A percentile compares a stretch with the other conserved stretches of the same genome.
Evolutionary conservation across 2,797 vertebrate genomes (phyloP).

Genomic region (Danio jaintianensis): DNA sequence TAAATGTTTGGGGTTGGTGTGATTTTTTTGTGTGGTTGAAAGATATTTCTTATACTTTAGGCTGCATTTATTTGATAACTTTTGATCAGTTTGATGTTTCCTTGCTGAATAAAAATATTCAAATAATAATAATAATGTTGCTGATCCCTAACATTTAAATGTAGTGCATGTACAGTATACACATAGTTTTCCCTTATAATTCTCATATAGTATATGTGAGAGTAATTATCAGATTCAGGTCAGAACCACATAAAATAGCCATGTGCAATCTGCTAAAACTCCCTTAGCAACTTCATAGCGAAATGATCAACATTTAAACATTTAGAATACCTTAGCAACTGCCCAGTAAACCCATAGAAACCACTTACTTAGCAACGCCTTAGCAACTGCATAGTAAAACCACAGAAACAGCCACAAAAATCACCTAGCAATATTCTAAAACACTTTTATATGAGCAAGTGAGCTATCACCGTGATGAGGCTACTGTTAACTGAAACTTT

Average conservation of each 20-base stretch:
- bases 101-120: background rate
- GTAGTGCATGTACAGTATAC: too few relatives aligned
- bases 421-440: background rate
- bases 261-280: too few relatives aligned
- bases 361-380: background rate
- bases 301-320: too few relatives aligned
- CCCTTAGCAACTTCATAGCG: too few relatives aligned
- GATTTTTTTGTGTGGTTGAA: background rate
- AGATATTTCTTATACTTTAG: background rate
- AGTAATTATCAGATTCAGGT: too few relatives aligned
- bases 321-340: too few relatives aligned
- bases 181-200: too few relatives aligned
- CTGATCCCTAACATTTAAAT: too few relatives aligned
- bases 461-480: too few relatives aligned
- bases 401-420: background rate
- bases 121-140: too few relatives aligned
- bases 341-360: too few relatives aligned
- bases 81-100: background rate
- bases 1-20: background rate
- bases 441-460: background rate
- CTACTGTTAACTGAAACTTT: background rate
- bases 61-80: background rate
- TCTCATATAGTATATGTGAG: too few relatives aligned
- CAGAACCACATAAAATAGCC: background rate
- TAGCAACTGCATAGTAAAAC: background rate